phyloP scores from a whole-genome alignment of 2,113 vertebrate species.

The Mustela nigripes region DNA sequence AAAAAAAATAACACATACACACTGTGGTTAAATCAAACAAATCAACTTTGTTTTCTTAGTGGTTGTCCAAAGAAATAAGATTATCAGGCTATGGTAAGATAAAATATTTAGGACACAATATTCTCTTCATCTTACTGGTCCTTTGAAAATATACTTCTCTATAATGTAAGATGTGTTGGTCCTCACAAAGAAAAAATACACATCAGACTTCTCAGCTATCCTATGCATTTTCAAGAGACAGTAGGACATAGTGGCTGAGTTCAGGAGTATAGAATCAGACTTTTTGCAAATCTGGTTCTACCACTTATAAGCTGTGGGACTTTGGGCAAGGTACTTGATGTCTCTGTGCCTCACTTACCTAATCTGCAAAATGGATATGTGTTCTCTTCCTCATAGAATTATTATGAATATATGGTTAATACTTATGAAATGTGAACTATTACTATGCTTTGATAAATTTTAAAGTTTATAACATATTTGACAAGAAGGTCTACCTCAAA shows the following conservation, averaged over 20 bases:
- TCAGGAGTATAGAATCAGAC: neutral
- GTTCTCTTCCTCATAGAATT: neutral
- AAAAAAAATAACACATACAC: neutral
- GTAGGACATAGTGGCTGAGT: neutral
- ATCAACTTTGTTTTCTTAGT: neutral
- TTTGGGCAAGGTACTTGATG: neutral
- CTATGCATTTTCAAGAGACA: neutral
- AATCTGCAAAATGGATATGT: neutral
- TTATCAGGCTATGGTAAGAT: neutral
- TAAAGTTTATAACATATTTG: neutral
- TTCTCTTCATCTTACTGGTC: conserved; percentile 35
- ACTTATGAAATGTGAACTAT: neutral
- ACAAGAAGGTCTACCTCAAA: neutral
- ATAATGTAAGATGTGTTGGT: neutral
- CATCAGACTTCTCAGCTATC: neutral
- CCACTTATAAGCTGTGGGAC: neutral
- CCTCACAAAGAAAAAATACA: neutral
- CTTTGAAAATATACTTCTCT: neutral
- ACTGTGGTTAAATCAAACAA: conserved; percentile 9
- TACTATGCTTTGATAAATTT: neutral
- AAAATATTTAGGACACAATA: conserved; percentile 17
- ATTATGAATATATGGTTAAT: neutral
- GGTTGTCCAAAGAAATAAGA: conserved; percentile 49
- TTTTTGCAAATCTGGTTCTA: neutral
- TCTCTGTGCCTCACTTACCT: neutral